Conservation (phyloP, 1,140 invertebrate species). For the Drosophila burlai region DNA sequence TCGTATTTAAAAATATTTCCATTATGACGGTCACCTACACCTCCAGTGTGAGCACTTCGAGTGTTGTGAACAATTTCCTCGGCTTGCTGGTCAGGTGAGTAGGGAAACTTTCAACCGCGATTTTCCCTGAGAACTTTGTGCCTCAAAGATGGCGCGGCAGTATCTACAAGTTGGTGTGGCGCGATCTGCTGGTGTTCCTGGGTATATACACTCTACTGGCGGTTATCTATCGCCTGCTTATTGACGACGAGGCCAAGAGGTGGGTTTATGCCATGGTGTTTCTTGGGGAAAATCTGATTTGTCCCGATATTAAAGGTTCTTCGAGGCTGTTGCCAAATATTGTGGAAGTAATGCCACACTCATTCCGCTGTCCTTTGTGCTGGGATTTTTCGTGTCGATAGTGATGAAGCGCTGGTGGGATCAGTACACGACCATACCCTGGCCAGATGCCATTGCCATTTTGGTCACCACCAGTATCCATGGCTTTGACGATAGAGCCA, state of each 20-base stretch:
- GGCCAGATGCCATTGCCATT: constrained; percentile 93
- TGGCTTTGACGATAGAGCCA: constrained; percentile 92
- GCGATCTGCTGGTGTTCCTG: constrained; percentile 94
- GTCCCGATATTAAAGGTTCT: constrained; percentile 85
- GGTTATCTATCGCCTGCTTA: constrained; percentile 92
- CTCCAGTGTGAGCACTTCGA: constrained; percentile 57
- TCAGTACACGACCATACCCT: constrained; percentile 92
- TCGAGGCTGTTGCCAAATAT: constrained; percentile 91
- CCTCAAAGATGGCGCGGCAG: constrained; percentile 96
- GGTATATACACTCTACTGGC: constrained; percentile 92
- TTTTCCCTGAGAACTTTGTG: constrained; percentile 21
- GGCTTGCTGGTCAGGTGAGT: constrained; percentile 55
- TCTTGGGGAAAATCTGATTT: not conserved
- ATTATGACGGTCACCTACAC: constrained; percentile 80
- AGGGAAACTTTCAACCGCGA: not conserved
- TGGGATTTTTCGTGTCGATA: constrained; percentile 96
- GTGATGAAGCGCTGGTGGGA: constrained; percentile 98
- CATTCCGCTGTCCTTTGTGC: constrained; percentile 94
- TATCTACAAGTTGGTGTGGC: constrained; percentile 98
- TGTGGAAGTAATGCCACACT: constrained; percentile 91
- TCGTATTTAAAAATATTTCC: not conserved
- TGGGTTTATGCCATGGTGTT: constrained; percentile 72
- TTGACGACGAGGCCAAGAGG: constrained; percentile 91
- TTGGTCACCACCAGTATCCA: constrained; percentile 87
- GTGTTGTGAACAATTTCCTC: constrained; percentile 65